These are phyloP conservation scores for Poeciliopsis infans DNA, from an alignment of 2,797 vertebrate genomes.

Conservation along the genomic window DNA sequence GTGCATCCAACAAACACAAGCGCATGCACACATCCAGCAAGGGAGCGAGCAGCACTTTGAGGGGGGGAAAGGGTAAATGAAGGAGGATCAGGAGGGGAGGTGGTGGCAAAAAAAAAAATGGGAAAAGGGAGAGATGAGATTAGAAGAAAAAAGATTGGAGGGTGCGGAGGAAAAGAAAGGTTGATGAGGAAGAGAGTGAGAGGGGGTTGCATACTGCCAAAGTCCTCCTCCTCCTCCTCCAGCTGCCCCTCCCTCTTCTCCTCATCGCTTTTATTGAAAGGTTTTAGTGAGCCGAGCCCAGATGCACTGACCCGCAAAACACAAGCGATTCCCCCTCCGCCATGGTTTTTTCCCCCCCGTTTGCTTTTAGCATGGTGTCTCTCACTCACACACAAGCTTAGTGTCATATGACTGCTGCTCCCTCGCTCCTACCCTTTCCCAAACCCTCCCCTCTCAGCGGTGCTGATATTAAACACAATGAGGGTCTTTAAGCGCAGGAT, in stretches of 20 bases:
- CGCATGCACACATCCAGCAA: conserved; percentile 66
- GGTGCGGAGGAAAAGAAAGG: conserved; percentile 67
- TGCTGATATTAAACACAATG: conserved; percentile 91
- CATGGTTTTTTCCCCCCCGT: conserved; percentile 13
- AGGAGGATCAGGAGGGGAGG: conserved; percentile 65
- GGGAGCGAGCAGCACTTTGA: conserved; percentile 44
- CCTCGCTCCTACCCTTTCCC: conserved; percentile 69
- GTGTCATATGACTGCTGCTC: conserved; percentile 84
- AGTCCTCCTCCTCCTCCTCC: conserved; percentile 56
- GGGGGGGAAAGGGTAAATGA: conserved; percentile 71
- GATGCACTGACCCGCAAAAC: conserved; percentile 87
- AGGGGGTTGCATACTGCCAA: conserved; percentile 62
- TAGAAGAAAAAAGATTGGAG: conserved; percentile 67
- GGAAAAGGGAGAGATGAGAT: conserved; percentile 60
- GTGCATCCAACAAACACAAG: conserved; percentile 78
- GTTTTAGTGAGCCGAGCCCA: conserved; percentile 78
- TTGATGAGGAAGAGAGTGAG: conserved; percentile 56
- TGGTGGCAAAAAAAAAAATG: conserved; percentile 20
- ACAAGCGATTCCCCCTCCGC: conserved; percentile 78
- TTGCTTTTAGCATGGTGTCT: conserved; percentile 55
- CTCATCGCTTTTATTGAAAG: conserved; percentile 77
- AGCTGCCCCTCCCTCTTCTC: conserved; percentile 27
- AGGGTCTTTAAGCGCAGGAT: conserved; percentile 89
- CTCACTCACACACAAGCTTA: conserved; percentile 49
- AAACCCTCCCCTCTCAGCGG: conserved; percentile 78